phyloP scores from a whole-genome alignment of 2,797 vertebrate species.

The Valencia hispanica region DNA sequence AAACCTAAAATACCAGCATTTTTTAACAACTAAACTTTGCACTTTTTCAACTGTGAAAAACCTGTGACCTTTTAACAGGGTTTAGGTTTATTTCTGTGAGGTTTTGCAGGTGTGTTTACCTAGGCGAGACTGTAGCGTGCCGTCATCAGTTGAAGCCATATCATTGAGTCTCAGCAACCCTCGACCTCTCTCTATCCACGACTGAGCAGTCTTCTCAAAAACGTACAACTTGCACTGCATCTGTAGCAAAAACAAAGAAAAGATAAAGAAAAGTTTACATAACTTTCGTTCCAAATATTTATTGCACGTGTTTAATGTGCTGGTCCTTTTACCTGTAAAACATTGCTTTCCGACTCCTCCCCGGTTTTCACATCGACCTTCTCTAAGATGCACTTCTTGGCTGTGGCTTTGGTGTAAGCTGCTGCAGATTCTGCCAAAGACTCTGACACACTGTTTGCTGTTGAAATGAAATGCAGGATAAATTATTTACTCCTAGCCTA shows the following conservation, averaged over 20 bases:
- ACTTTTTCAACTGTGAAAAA: background rate
- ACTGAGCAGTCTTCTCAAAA: conserved; percentile 95
- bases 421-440: conserved; percentile 98
- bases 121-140: conserved; percentile 93
- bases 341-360: conserved; percentile 97
- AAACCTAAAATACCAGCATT: background rate
- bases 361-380: conserved; percentile 98
- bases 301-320: background rate
- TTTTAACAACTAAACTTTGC: background rate
- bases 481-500: background rate
- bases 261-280: background rate
- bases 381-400: conserved; percentile 94
- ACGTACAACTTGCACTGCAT: conserved; percentile 99
- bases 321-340: conserved; percentile 87
- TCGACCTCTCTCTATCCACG: conserved; percentile 97
- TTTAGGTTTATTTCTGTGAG: background rate
- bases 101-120: conserved; percentile 75
- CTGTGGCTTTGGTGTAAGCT: conserved; percentile 98
- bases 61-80: background rate
- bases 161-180: conserved; percentile 97
- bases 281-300: background rate
- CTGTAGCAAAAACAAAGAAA: conserved; percentile 70
- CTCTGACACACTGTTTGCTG: conserved; percentile 90
- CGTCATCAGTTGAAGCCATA: conserved; percentile 95
- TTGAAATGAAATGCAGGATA: conserved; percentile 30